Base-by-base conservation (phyloP, 2,888 invertebrate species). In the Drosophila paucipuncta region DNA sequence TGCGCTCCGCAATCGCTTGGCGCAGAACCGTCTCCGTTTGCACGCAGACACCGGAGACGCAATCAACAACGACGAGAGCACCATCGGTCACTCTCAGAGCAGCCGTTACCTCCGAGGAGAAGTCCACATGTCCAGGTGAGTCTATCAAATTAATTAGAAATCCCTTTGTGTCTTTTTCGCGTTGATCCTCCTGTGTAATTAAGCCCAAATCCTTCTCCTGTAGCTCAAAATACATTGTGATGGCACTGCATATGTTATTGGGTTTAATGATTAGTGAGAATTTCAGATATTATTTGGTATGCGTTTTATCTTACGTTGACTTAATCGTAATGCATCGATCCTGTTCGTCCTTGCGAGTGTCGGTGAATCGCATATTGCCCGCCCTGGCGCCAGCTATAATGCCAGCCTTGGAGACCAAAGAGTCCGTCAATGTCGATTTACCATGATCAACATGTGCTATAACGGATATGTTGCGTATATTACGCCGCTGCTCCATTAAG, bases 401-500 rank as follows among this genome's bases (percentile, higher is more conserved):
- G 94, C 99, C 99, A 92, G 99, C 99, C 94, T 99, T 99, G 74
- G 99, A 99, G 52, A 93, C 99, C 93, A 99, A 95, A 80, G 99
- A 99, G 95, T 99, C 99, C 70, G 99, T 99, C 93, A 99, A 94
- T 69, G 99, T 99, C 84, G 99, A 99, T 95, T 99, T 99, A 93
- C 99, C 99, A 94, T 99, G 99, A 95, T 99, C 99, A 87, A 99
- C 99, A 95, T 99, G 99, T 91, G 99, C 99, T 94, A 99, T 99
- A 94, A 99, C 99, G 93, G 99, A 99, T 99, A 99, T 99, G 95
- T 99, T 99, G 94, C 99, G 97, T 95, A 99, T 99, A 94, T 99
- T 99, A 95, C 95, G 95, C 96, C 99, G 99, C 94, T 98, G 98
- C 97, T 99, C 99, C 99, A 99, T 99, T 97, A 99, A 98, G 94